phyloP scores from a whole-genome alignment of 2,113 vertebrate species.

The Octodon degus region DNA sequence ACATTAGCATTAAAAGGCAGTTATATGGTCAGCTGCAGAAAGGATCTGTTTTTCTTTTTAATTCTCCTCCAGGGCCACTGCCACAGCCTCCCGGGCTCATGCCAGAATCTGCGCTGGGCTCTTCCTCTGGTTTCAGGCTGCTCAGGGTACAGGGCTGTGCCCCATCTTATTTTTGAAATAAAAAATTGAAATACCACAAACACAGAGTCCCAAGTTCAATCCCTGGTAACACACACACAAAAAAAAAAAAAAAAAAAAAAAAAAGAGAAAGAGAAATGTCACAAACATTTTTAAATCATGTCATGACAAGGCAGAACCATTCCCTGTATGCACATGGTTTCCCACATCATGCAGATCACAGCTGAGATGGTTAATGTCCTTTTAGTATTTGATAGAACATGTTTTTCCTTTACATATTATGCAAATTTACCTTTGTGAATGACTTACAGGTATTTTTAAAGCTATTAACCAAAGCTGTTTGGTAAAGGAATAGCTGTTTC shows the following conservation, averaged over 20 bases:
- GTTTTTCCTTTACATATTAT: constrained; percentile 19
- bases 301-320: background rate
- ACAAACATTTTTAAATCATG: constrained; percentile 28
- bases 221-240: too few relatives aligned
- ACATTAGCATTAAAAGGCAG: too few relatives aligned
- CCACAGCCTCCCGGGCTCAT: too few relatives aligned
- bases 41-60: too few relatives aligned
- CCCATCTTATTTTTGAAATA: constrained; percentile 26
- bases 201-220: too few relatives aligned
- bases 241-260: too few relatives aligned
- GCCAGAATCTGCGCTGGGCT: too few relatives aligned
- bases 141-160: too few relatives aligned
- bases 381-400: background rate
- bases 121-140: too few relatives aligned
- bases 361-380: background rate
- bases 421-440: constrained; percentile 53
- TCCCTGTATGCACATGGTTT: background rate
- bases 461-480: background rate
- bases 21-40: too few relatives aligned
- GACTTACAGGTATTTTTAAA: constrained; percentile 50
- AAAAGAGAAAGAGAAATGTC: background rate
- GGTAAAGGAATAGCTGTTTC: constrained; percentile 6
- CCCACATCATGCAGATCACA: background rate
- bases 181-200: too few relatives aligned
- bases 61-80: too few relatives aligned